Conservation (phyloP, 2,797 vertebrate genomes). For the Rhyacichthys aspro region DNA sequence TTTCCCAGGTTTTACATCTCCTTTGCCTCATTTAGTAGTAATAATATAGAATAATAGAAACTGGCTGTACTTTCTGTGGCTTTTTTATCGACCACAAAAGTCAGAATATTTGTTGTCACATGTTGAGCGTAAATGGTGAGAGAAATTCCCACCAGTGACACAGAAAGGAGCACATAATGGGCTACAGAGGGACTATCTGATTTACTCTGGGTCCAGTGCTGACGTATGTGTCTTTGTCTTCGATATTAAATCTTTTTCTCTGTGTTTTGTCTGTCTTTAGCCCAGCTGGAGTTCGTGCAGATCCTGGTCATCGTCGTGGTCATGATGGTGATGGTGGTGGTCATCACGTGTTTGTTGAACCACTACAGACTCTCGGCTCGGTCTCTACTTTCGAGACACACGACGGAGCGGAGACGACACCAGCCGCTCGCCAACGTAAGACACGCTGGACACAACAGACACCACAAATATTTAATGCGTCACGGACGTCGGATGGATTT, state of each 20-base stretch:
- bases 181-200: too few relatives aligned
- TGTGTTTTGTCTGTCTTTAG: conserved; percentile 68
- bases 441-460: conserved; percentile 2
- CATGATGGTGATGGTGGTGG: conserved; percentile 98
- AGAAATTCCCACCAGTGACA: too few relatives aligned
- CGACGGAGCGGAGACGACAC: conserved; percentile 84
- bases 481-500: too few relatives aligned
- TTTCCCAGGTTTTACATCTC: too few relatives aligned
- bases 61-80: too few relatives aligned
- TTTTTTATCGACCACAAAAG: too few relatives aligned
- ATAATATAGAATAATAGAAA: too few relatives aligned
- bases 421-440: conserved; percentile 91
- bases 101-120: too few relatives aligned
- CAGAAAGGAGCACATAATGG: too few relatives aligned
- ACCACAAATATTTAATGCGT: too few relatives aligned
- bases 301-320: conserved; percentile 97
- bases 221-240: background rate
- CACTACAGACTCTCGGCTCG: conserved; percentile 94
- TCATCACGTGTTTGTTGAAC: conserved; percentile 95
- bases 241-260: background rate
- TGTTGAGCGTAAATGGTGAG: too few relatives aligned
- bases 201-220: background rate
- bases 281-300: conserved; percentile 98
- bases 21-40: too few relatives aligned
- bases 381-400: conserved; percentile 89